Evolutionary conservation across 2,113 vertebrate genomes (phyloP).

Genomic region (Penelope pileata): DNA sequence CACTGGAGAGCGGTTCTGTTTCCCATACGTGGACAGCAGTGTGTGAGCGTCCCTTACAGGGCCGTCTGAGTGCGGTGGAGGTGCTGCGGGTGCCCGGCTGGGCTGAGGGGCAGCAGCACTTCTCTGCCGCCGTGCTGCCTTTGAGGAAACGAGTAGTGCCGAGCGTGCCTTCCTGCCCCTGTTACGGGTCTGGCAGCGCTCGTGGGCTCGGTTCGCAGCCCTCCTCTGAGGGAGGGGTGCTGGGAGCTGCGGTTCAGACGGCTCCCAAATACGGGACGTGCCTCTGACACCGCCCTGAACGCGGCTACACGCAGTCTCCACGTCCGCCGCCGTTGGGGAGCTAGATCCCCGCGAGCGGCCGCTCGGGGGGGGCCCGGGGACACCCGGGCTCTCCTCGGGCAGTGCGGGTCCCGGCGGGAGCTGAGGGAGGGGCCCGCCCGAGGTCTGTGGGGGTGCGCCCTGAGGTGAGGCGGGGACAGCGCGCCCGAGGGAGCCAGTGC

Average conservation of each 20-base stretch:
- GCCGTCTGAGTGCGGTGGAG: fast-evolving
- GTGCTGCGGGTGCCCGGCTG: background rate
- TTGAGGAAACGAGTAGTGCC: background rate
- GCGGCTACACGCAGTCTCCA: fast-evolving
- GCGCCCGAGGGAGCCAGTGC: too few relatives aligned
- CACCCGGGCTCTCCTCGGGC: too few relatives aligned
- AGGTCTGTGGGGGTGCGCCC: too few relatives aligned
- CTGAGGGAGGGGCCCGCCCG: too few relatives aligned
- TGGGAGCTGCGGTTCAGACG: fast-evolving
- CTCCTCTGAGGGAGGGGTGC: background rate
- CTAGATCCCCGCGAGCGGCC: fast-evolving
- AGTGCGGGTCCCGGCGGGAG: too few relatives aligned
- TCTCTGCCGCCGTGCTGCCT: background rate
- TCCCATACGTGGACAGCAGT: background rate
- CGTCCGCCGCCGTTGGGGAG: fast-evolving
- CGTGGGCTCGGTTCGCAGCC: background rate
- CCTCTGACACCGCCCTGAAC: background rate
- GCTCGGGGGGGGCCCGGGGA: fast-evolving
- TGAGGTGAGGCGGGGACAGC: too few relatives aligned
- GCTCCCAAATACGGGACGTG: fast-evolving
- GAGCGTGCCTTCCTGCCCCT: background rate
- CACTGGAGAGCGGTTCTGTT: background rate
- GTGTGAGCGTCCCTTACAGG: background rate
- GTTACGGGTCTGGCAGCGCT: background rate
- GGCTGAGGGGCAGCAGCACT: background rate